These are phyloP conservation scores for Mesembrinibis cayennensis DNA, from an alignment of 2,113 vertebrate species.

Conservation along the genomic window DNA sequence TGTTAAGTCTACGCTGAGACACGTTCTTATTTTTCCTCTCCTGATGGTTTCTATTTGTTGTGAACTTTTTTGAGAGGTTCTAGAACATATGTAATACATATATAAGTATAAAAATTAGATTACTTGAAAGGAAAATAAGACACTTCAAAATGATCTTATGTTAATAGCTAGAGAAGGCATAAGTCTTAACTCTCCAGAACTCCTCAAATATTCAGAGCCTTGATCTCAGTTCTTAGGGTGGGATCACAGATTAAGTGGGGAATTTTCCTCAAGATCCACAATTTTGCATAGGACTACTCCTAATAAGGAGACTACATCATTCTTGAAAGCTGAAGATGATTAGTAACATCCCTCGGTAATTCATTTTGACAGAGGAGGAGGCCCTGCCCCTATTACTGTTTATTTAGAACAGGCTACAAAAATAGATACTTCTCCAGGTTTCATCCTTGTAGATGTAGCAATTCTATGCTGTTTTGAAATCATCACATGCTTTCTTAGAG, in stretches of 20 bases:
- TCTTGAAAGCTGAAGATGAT: not conserved
- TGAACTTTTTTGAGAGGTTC: not conserved
- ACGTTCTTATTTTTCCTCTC: not conserved
- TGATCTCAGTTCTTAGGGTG: not conserved
- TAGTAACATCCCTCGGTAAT: not conserved
- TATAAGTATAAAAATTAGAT: not conserved
- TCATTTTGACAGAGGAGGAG: not conserved
- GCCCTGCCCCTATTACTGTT: not conserved
- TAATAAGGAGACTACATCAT: not conserved
- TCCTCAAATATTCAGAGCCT: not conserved
- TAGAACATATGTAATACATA: not conserved
- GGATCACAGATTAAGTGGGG: not conserved
- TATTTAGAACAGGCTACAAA: constrained; percentile 7
- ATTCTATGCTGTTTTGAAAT: constrained; percentile 33
- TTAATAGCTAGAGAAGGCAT: not conserved
- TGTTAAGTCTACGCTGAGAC: not conserved
- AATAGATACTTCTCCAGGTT: constrained; percentile 24
- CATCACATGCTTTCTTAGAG: constrained; percentile 47
- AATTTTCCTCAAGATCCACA: not conserved
- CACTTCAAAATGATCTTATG: not conserved
- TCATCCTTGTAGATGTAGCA: constrained; percentile 30
- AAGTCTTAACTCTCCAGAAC: not conserved
- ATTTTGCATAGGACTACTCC: not conserved
- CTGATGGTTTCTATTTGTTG: not conserved
- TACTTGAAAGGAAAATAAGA: constrained; percentile 1